Base-by-base conservation (phyloP, 1,140 invertebrate species). In the Capitella teleta region DNA sequence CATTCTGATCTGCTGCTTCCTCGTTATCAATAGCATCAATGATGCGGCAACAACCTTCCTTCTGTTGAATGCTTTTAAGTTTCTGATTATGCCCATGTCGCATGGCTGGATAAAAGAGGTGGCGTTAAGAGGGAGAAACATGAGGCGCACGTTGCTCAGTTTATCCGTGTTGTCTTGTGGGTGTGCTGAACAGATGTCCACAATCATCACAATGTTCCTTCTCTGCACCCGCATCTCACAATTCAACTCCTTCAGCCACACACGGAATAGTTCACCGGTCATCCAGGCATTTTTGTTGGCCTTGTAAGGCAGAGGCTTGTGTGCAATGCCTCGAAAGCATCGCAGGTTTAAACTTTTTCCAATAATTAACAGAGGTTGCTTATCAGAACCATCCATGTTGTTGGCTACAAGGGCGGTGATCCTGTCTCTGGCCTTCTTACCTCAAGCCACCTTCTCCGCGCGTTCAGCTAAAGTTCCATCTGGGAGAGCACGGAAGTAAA, bases 251-350 rank as follows among this genome's bases (percentile, higher is more conserved):
- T 21, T 32, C 40, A 63, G 48, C 57, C 43, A 58, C 19, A 38
- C 40, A 41, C 26, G 50, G 46, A 64, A 68, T n/a, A 63, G 21
- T 32, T 57, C 57, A 30, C 57, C 48, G 24, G 72, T 76, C 68
- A 75, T 74, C 73, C 73, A 75, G 14, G 72, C 67, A 56, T 64
- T 74, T 44, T 67, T 66, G 53, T 76, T 76, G 2, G 61, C 59
- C 44, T 57, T 44, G 59, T 74, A 75, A 12, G 64, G 30, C 4
- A 67, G 42, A 19, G 67, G 70, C 19, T 74, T 51, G 30, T 48
- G 54, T 61, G 66, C 66, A 23, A 59, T 42, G 53, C 60, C 65
- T 57, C 74, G 74, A 55, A 75, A 77, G 59, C 71, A 75, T 19
- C 64, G 56, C 37, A 72, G 73, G 26, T 72, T 73, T 56, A 55